A percentile compares a stretch with the other conserved stretches of the same genome.
Conservation (phyloP, 2,113 vertebrate species). For the Chionomys nivalis region DNA sequence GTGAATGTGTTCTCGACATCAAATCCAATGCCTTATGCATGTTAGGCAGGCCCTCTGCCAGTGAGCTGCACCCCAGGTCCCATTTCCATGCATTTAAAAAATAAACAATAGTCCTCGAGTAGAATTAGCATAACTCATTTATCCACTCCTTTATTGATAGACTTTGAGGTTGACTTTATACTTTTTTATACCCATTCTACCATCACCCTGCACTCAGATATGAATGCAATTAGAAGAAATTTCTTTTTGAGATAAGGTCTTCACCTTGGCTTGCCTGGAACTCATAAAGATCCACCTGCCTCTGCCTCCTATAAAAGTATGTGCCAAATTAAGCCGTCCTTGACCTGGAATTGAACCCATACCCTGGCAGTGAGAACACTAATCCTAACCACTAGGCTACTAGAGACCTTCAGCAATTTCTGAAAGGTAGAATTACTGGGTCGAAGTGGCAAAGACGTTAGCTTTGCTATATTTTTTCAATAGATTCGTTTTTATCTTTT, state of each 20-base stretch:
- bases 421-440: background rate
- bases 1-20: background rate
- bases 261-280: background rate
- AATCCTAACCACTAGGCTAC: background rate
- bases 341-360: background rate
- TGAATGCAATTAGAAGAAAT: background rate
- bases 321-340: background rate
- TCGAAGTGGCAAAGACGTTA: background rate
- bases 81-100: background rate
- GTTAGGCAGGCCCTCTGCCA: background rate
- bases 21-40: background rate
- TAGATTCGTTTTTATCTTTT: background rate
- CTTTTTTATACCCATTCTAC: background rate
- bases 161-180: background rate
- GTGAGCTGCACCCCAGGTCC: background rate
- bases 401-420: background rate
- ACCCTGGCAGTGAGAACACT: background rate
- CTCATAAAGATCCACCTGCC: background rate
- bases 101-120: background rate
- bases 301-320: background rate
- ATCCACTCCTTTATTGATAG: background rate
- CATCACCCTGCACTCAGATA: background rate
- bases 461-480: background rate
- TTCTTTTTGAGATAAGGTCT: background rate
- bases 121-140: background rate